Percentiles rank a stretch among this genome's conserved stretches.
phyloP scores from a whole-genome alignment of 2,113 vertebrate species.

The Natator depressus region DNA sequence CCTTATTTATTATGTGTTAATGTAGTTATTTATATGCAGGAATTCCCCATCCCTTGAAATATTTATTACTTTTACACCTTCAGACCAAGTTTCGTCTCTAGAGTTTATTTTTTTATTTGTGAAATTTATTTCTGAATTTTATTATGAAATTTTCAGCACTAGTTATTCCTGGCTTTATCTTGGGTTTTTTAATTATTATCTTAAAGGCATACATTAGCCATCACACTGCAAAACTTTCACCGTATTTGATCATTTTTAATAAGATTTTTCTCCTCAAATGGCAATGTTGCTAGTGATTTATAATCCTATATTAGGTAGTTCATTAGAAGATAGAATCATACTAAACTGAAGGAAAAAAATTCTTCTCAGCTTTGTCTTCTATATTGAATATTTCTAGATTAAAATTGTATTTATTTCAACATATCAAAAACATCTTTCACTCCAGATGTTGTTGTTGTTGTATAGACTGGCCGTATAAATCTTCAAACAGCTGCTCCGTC shows the following conservation, averaged over 20 bases:
- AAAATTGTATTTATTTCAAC: not conserved
- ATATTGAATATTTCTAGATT: not conserved
- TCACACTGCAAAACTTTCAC: not conserved
- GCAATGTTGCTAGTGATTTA: not conserved
- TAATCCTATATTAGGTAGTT: not conserved
- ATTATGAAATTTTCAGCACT: not conserved
- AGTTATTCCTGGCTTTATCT: not conserved
- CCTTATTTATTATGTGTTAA: not conserved
- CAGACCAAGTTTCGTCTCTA: not conserved
- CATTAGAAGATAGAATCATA: not conserved
- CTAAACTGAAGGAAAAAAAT: not conserved
- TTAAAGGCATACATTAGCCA: not conserved
- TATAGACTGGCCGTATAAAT: not conserved
- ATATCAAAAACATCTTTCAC: not conserved
- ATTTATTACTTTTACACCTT: not conserved
- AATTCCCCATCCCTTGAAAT: not conserved
- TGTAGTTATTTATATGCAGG: not conserved
- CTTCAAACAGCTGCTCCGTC: not conserved
- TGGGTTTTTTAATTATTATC: not conserved
- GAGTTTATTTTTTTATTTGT: not conserved
- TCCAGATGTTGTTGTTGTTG: not conserved
- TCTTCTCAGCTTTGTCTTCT: not conserved
- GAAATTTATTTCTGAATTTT: not conserved
- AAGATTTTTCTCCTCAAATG: not conserved
- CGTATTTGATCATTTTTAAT: fast-evolving